These are phyloP conservation scores for Okapia johnstoni DNA, from an alignment of 2,113 vertebrate species.

Conservation along the genomic window DNA sequence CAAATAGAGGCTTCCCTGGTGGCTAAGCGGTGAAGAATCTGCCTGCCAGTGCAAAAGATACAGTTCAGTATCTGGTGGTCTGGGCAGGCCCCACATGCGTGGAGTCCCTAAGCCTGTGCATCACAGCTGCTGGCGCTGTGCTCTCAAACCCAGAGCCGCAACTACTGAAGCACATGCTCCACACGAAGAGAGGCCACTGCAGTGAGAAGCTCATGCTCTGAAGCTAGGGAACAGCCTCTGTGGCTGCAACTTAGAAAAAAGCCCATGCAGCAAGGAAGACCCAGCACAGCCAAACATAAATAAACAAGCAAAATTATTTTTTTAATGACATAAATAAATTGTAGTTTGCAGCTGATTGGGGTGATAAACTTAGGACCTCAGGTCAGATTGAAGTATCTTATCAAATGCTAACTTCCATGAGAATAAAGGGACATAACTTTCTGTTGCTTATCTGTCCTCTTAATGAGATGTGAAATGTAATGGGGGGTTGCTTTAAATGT, in stretches of 20 bases:
- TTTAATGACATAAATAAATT: neutral
- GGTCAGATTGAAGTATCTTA: neutral
- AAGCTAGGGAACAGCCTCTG: neutral
- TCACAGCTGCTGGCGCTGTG: neutral
- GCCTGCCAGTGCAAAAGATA: neutral
- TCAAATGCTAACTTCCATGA: neutral
- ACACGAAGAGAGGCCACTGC: fast-evolving
- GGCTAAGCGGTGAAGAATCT: neutral
- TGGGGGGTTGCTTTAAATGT: neutral
- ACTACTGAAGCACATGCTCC: neutral
- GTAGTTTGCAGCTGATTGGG: neutral
- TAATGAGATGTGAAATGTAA: neutral
- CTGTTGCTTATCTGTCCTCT: neutral
- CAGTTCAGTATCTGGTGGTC: neutral
- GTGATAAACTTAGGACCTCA: neutral
- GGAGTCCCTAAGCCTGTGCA: neutral
- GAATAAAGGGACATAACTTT: neutral
- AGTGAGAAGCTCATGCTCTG: neutral
- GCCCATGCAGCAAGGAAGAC: neutral
- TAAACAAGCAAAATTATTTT: neutral
- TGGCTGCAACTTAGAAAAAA: neutral
- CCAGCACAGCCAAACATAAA: neutral
- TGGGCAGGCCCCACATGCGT: neutral
- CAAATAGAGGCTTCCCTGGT: neutral
- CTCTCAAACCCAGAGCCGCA: fast-evolving